Base-by-base conservation (phyloP, 2,888 invertebrate genomes). In the Mellilla xanthometata region DNA sequence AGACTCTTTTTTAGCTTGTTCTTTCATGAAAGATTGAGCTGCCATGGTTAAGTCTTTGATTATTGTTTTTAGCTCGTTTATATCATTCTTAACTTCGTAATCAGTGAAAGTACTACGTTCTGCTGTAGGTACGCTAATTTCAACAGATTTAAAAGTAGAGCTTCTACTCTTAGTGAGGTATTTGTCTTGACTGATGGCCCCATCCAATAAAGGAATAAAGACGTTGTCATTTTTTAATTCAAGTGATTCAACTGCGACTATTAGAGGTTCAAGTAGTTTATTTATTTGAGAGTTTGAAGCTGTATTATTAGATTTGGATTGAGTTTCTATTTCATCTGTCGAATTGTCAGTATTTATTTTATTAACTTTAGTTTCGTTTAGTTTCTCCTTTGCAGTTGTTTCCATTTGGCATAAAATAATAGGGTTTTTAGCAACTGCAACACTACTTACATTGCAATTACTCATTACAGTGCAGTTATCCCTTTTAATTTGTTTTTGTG, bases 151-250 rank as follows among this genome's bases (percentile, higher is more conserved):
- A 26, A 58, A 49, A 26, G 33, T 57, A 9, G 61, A 60, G 31
- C 49, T 62, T 11, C 60, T 61, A 52, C 50, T 60, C 30, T 54
- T 65, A 8, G 71, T 61, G 12, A 78, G 67, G 52, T 73, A 75
- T 55, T 76, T 76, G 6, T 60, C 48, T 57, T 81, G 71, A 49
- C 77, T 82, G 1, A 56, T 54, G 27, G 81, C 66, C 9, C 72
- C 67, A 49, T 85, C 82, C 24, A 83, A 66, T 49, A 84, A 30
- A 6, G 81, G 69, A 49, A 83, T 76, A 19, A 81, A 68, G 53
- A 73, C 8, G 3, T 2, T 19, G 2, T 19, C 2, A 5, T 6
- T 19, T 19, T 19, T 19, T 3, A n/a, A n/a, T n/a, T n/a, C n/a
- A n/a, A 19, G 4, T 19, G 15, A 6, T 19, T 19, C 15, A 1